Evolutionary conservation across 2,113 vertebrate genomes (phyloP).

Genomic region (Argyrosomus japonicus): DNA sequence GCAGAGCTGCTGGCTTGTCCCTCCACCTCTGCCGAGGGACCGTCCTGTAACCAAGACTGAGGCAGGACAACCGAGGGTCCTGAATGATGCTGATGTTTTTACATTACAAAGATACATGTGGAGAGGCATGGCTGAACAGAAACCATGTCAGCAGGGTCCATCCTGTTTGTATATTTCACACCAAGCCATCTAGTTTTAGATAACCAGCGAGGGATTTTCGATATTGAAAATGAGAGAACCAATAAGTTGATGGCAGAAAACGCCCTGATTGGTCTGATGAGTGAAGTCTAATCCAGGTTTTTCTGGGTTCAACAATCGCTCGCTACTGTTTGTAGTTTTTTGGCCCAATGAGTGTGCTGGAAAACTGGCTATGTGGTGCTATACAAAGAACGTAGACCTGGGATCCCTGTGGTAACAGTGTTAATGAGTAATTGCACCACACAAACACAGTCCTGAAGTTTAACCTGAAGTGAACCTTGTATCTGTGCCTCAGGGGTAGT

Average conservation of each 20-base stretch:
- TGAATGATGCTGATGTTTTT: not conserved
- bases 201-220: not conserved
- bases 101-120: not conserved
- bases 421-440: not conserved
- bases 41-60: conserved; percentile 31
- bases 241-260: not conserved
- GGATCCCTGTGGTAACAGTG: no score
- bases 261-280: not conserved
- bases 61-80: not conserved
- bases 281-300: not conserved
- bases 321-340: no score
- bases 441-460: not conserved
- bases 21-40: conserved; percentile 32
- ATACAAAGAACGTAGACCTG: no score
- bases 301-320: not conserved
- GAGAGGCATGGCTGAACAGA: not conserved
- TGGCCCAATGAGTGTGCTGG: no score
- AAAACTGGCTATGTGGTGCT: no score
- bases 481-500: not conserved
- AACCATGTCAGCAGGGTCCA: not conserved
- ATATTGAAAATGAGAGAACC: not conserved
- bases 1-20: conserved; percentile 53
- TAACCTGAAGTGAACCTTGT: not conserved
- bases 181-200: not conserved
- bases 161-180: not conserved